Base-by-base conservation (phyloP, 2,888 invertebrate genomes). In the Trichogramma dendrolimi region DNA sequence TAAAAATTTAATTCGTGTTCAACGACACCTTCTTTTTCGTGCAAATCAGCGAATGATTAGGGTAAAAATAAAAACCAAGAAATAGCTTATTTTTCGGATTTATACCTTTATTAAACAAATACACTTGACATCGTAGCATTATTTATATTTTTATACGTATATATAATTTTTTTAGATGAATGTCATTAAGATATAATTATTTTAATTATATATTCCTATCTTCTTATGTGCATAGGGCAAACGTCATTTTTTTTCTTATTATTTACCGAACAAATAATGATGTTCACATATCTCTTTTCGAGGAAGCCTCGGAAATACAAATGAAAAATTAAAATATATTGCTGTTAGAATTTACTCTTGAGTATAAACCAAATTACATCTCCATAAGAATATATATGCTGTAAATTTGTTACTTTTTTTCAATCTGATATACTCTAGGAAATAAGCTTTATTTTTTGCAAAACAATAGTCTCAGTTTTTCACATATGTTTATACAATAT, bases 51-150 rank as follows among this genome's bases (percentile, higher is more conserved):
- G 27, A 27, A 27, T 27, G 27, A 27, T 27, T 27, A 27, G 27
- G 46, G 46, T 8, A 46, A n/a, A 10, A 46, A 46, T 8, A 46
- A 44, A 10, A 55, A 47, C n/a, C 8, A 14, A 53, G 14, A 6
- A 64, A 47, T 38, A 14, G n/a, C 7, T 42, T 64, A 27, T 59
- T 67, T 73, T 74, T 77, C 77, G 76, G 78, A 78, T 79, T 77
- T 79, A 78, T 78, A 79, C 78, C 78, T 79, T 79, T 79, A 79
- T 79, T 79, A 79, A 79, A 79, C 78, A 79, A 79, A 79, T 79
- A 79, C 79, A 79, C 77, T 78, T 79, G 78, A 79, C 76, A 76
- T 76, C 75, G 77, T 79, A 78, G 74, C 75, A 71, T 72, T 78
- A 78, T 78, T 77, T 78, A 76, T 78, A 77, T 74, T 76, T 74